Base-by-base conservation (phyloP, 2,797 vertebrate genomes). In the Huso huso region DNA sequence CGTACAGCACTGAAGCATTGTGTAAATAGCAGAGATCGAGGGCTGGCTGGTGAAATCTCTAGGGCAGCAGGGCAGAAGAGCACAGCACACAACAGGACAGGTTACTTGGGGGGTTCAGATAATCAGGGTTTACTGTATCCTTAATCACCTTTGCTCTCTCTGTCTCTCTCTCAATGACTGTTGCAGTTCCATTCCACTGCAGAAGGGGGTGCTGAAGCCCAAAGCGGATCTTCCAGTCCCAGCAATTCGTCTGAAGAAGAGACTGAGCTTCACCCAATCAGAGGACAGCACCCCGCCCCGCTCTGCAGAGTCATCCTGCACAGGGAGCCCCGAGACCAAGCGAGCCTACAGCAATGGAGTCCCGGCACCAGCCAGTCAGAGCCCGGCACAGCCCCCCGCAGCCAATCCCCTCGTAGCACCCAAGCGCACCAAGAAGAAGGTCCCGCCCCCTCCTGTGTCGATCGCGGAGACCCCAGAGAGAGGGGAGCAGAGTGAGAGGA, bases 361-460 rank as follows among this genome's bases (percentile, higher is more conserved):
- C 0, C 51, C 69, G 53, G 53, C 51, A 9, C 23, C 68, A 12
- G 13, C 51, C 64, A 49, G 59, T n/a, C 10, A 63, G 37, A 60
- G 61, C 6, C 12, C 62, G 8, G 8, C 59, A 23, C 13, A 65
- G 11, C 12, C 63, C 63, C 66, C 69, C 48, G 13, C 71, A 37
- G 52, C 72, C 2, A 58, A 57, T 5, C 11, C 6, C 11, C 1
- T 59, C 48, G 7, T 68, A 53, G 60, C 72, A 57, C 67, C 71
- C 4, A 63, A 63, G 53, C 73, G 72, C 12, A 70, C 49, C 69
- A 81, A 81, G 51, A 78, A 76, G 68, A 81, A 75, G 12, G 72
- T 76, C 48, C 77, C 78, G 66, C 74, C 83, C 83, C 83, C 83
- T 53, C 80, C 86, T 6, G 78, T 83, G 0, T 73, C 81, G 58